Evolutionary conservation across 2,888 invertebrate genomes (phyloP).

Genomic region (Rapana venosa): DNA sequence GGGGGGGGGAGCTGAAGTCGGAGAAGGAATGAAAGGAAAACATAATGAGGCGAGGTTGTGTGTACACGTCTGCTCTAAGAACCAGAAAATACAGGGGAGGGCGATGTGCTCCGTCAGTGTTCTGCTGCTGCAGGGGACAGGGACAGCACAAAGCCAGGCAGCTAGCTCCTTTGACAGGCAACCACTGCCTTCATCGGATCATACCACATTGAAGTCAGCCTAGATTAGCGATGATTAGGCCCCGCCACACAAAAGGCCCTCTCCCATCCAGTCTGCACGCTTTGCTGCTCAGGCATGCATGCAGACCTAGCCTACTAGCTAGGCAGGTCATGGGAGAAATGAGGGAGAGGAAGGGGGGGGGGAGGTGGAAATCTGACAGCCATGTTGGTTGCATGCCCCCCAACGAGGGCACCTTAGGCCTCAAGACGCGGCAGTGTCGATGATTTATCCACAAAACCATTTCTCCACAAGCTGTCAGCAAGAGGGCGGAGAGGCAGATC

Average conservation of each 20-base stretch:
- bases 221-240: conserved; percentile 21
- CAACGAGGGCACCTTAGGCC: background rate
- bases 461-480: conserved; percentile 26
- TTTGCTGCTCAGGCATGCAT: conserved; percentile 33
- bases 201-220: conserved; percentile 26
- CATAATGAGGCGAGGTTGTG: background rate
- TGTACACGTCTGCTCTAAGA: conserved; percentile 10
- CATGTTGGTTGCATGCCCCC: background rate
- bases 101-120: background rate
- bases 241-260: conserved; percentile 25
- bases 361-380: conserved; percentile 16
- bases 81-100: background rate
- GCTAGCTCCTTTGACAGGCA: conserved; percentile 36
- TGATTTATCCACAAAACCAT: conserved; percentile 24
- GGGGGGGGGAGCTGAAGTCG: background rate
- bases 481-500: background rate
- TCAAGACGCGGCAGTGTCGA: conserved; percentile 16
- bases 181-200: conserved; percentile 25
- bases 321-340: conserved; percentile 30
- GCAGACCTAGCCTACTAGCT: too few relatives aligned
- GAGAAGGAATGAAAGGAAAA: background rate
- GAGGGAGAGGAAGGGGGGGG: conserved; percentile 22
- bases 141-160: background rate
- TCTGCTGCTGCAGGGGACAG: background rate
- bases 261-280: conserved; percentile 9